These are phyloP conservation scores for Pinna nobilis DNA, from an alignment of 1,140 invertebrate genomes.

Conservation along the genomic window DNA sequence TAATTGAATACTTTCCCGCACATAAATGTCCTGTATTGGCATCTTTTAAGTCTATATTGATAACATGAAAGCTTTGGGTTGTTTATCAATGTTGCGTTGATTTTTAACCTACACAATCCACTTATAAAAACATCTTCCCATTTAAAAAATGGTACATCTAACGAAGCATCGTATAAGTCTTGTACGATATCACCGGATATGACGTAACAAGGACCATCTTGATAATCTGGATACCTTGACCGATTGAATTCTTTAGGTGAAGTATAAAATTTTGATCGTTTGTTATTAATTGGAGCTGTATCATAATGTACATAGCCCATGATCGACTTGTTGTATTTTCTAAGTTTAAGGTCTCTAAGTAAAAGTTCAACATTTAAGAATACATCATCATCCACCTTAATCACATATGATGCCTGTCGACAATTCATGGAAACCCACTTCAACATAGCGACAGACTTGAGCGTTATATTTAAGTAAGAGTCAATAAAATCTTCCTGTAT, in stretches of 20 bases:
- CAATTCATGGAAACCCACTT: conserved; percentile 85
- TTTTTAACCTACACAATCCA: conserved; percentile 46
- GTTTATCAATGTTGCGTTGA: conserved; percentile 6
- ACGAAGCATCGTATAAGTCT: conserved; percentile 59
- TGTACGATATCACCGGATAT: conserved; percentile 61
- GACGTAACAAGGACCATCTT: conserved; percentile 69
- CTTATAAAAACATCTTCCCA: conserved; percentile 73
- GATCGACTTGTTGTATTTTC: conserved; percentile 24
- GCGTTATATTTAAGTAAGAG: conserved; percentile 88
- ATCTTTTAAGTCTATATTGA: no score
- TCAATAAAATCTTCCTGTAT: conserved; percentile 87
- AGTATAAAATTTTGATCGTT: conserved; percentile 71
- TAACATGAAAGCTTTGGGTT: conserved; percentile 31
- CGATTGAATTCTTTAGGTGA: conserved; percentile 60
- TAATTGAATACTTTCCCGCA: no score
- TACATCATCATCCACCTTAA: conserved; percentile 77
- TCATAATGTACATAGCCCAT: conserved; percentile 28
- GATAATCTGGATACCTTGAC: conserved; percentile 63
- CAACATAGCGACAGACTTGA: conserved; percentile 88
- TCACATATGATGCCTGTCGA: conserved; percentile 76
- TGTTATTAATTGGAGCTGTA: conserved; percentile 50
- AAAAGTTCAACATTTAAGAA: conserved; percentile 72
- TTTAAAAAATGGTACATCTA: conserved; percentile 52
- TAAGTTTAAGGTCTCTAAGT: conserved; percentile 19
- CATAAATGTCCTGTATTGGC: no score